Base-by-base conservation (phyloP, 2,113 vertebrate genomes). In the Oceanodroma tethys region DNA sequence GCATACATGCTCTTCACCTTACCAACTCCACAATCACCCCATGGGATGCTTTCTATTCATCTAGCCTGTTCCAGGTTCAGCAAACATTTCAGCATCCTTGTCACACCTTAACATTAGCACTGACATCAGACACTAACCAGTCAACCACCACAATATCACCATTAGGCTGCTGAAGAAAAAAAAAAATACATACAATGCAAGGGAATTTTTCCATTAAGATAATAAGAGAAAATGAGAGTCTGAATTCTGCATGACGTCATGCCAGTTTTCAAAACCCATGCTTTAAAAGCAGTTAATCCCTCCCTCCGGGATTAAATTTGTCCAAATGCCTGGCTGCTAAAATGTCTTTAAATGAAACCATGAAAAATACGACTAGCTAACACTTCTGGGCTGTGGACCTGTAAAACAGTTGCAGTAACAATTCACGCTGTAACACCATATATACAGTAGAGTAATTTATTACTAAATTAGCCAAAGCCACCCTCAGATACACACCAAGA, bases 131-230 rank as follows among this genome's bases (percentile, higher is more conserved):
- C 16, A 53, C 45, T 55, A 76, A 36, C 13, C 10, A 60, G 29
- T 50, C 63, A 68, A 29, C 10, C 48, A 62, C 40, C 19, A 43
- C 36, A 48, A 8, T 53, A 79, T 58, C 58, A 80, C 30, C 19
- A 80, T 65, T 60, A 80, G 21, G 29, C 45, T 90, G 17, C 47
- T 47, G 20, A 47, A 71, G 8, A 40, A 25, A 60, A 63, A 32
- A 23, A 43, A 10, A 13, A 22, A 50, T 1, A 42, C 8, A 40
- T 13, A 65, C 38, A 60, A 25, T 1, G 7, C 0, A 0, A 91
- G 42, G 38, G 38, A 68, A 5, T 45, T 86, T 87, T 95, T 45
- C 86, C 81, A 85, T 91, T 71, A 93, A 79, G 62, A 48, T 40
- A 86, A 50, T 59, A 58, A n/a, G 32, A 96, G 48, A 83, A 91